These are phyloP conservation scores for Etheostoma nigrum DNA, from an alignment of 2,797 vertebrate genomes.

Conservation along the genomic window DNA sequence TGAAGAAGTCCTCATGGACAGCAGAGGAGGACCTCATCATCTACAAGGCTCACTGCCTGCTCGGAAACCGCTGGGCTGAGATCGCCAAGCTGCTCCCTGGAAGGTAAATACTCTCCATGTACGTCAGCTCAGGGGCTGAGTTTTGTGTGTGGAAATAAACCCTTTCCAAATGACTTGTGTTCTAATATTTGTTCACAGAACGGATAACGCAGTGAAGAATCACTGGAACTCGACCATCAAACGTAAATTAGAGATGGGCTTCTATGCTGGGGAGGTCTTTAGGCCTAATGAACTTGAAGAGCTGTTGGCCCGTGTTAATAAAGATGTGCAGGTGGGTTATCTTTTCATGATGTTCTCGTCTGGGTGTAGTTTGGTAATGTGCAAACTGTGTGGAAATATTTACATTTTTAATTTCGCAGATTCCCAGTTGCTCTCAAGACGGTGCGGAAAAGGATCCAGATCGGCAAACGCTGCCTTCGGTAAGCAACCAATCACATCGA, in stretches of 20 bases:
- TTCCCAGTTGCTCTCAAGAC: slow-evolving; percentile 59
- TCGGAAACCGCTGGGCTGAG: slow-evolving; percentile 99
- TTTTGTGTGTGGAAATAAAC: neutral
- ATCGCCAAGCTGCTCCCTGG: slow-evolving; percentile 97
- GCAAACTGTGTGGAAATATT: neutral
- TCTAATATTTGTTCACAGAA: slow-evolving; percentile 80
- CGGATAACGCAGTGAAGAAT: slow-evolving; percentile 99
- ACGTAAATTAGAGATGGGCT: slow-evolving; percentile 94
- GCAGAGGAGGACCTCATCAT: slow-evolving; percentile 97
- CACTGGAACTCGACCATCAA: slow-evolving; percentile 99
- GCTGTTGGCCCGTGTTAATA: slow-evolving; percentile 63
- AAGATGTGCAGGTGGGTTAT: slow-evolving; percentile 71
- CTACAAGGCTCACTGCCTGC: slow-evolving; percentile 93
- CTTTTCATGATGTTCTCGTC: neutral
- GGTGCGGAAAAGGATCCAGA: slow-evolving; percentile 58
- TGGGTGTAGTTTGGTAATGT: neutral
- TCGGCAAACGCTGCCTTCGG: slow-evolving; percentile 47
- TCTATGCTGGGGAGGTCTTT: slow-evolving; percentile 85
- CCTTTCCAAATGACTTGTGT: neutral
- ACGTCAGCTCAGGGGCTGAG: neutral
- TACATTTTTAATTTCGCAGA: slow-evolving; percentile 51
- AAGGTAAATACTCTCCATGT: slow-evolving; percentile 83
- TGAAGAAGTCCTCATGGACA: slow-evolving; percentile 98
- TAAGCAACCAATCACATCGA: slow-evolving; percentile 28
- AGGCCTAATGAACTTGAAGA: slow-evolving; percentile 78